A percentile compares a stretch with the other conserved stretches of the same genome.
Evolutionary conservation across 2,113 vertebrate species (phyloP).

Genomic region (Mellivora capensis): DNA sequence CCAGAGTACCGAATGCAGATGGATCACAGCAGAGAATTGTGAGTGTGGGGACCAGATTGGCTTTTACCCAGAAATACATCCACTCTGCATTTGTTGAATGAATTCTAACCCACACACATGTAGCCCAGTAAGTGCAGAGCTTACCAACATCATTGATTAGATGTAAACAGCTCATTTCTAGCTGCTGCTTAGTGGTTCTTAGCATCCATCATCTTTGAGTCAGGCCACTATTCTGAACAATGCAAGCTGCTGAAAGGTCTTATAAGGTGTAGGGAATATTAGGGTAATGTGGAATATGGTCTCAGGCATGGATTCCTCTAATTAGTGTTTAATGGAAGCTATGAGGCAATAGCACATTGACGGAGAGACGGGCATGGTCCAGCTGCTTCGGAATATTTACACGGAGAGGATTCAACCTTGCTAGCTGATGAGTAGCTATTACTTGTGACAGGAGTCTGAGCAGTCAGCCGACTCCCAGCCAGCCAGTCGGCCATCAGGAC

Average conservation of each 20-base stretch:
- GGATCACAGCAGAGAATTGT: background rate
- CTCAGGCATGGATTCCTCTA: conserved; percentile 18
- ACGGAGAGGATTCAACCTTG: background rate
- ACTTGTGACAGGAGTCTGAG: conserved; percentile 9
- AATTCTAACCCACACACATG: background rate
- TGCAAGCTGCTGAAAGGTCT: background rate
- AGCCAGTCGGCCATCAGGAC: background rate
- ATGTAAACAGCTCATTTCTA: background rate
- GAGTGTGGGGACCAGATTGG: background rate
- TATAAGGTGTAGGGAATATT: background rate
- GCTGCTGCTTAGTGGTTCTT: background rate
- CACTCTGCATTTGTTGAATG: background rate
- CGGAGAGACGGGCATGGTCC: background rate
- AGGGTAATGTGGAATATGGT: background rate
- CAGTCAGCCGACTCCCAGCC: background rate
- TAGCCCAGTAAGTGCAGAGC: background rate
- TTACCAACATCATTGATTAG: background rate
- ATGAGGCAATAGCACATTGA: background rate
- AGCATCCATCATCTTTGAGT: background rate
- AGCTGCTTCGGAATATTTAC: background rate
- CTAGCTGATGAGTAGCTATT: conserved; percentile 23
- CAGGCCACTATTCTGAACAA: background rate
- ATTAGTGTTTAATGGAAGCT: conserved; percentile 46
- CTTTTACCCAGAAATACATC: background rate
- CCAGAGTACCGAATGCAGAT: background rate